Percentiles rank a stretch among this genome's conserved stretches.
Conservation (phyloP, 2,888 invertebrate species). For the Apeira syringaria region DNA sequence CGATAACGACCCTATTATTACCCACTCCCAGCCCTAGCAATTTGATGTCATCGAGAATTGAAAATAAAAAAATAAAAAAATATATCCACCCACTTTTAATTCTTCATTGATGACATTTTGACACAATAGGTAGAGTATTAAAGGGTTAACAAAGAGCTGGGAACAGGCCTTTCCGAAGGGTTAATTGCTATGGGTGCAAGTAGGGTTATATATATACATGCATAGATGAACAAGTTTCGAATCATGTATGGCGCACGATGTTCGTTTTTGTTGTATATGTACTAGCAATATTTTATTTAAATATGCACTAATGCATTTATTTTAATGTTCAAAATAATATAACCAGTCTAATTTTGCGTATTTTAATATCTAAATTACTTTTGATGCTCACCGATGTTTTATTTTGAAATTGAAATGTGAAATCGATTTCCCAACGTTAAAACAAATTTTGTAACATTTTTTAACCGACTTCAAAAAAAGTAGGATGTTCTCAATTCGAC, state of each 20-base stretch:
- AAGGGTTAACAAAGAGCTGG: slow-evolving; percentile 75
- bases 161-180: slow-evolving; percentile 68
- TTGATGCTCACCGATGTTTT: no score
- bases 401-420: no score
- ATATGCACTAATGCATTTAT: no score
- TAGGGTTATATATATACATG: slow-evolving; percentile 22
- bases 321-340: no score
- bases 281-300: no score
- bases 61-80: slow-evolving; percentile 48
- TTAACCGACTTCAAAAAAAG: no score
- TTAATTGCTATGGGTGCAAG: slow-evolving; percentile 73
- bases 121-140: slow-evolving; percentile 68
- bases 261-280: no score
- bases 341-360: no score
- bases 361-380: no score
- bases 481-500: no score
- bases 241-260: slow-evolving; percentile 30
- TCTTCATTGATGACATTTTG: slow-evolving; percentile 72
- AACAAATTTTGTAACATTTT: no score
- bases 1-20: slow-evolving; percentile 60
- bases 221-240: slow-evolving; percentile 44
- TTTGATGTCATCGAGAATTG: slow-evolving; percentile 35
- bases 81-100: slow-evolving; percentile 73
- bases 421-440: no score
- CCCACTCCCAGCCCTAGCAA: slow-evolving; percentile 61